Conservation (phyloP, 2,797 vertebrate genomes). For the Spondyliosoma cantharus region DNA sequence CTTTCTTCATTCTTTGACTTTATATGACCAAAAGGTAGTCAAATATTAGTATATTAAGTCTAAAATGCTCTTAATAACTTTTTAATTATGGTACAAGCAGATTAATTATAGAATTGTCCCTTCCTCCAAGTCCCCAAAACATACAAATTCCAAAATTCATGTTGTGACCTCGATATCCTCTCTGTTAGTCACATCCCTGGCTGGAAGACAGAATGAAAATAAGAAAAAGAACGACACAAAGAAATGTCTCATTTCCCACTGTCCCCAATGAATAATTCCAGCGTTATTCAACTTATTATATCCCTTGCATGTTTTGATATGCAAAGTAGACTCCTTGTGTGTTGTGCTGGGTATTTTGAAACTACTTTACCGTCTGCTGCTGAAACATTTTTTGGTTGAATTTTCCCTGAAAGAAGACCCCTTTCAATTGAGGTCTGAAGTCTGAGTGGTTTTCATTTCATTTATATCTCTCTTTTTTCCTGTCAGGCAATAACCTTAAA, state of each 20-base stretch:
- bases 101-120: neutral
- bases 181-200: neutral
- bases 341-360: neutral
- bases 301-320: neutral
- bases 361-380: neutral
- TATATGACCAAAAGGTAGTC: neutral
- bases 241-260: neutral
- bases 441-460: conserved; percentile 19
- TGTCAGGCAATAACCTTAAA: conserved; percentile 31
- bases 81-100: neutral
- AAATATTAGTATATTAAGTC: neutral
- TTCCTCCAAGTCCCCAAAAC: neutral
- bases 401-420: neutral
- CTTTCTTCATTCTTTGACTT: neutral
- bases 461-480: conserved; percentile 4
- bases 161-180: neutral
- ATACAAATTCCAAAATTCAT: neutral
- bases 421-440: conserved; percentile 26
- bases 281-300: neutral
- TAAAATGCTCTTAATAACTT: neutral
- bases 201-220: conserved; percentile 3
- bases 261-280: neutral
- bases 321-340: neutral
- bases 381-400: neutral
- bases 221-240: too few species aligned